phyloP scores from a whole-genome alignment of 2,113 vertebrate genomes.

The Apodemus sylvaticus region DNA sequence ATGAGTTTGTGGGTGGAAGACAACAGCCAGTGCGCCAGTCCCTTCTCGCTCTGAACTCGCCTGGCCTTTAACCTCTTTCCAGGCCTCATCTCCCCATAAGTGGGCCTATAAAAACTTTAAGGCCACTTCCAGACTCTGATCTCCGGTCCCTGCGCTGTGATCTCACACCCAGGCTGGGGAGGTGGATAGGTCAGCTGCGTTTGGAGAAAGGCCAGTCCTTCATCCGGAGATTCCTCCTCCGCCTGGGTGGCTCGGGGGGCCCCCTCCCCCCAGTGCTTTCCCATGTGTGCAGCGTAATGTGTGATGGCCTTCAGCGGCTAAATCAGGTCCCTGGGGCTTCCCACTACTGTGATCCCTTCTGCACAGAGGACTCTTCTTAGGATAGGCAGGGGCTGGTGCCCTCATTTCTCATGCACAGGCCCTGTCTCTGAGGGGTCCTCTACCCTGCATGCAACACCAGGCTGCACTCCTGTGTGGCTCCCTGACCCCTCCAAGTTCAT shows the following conservation, averaged over 20 bases:
- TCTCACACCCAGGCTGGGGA: background rate
- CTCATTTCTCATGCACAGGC: background rate
- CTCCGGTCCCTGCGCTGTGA: background rate
- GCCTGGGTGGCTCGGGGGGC: background rate
- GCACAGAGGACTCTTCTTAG: background rate
- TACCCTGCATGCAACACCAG: rapidly evolving
- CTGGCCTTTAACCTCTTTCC: background rate
- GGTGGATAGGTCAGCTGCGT: background rate
- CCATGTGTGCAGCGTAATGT: background rate
- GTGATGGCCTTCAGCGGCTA: background rate
- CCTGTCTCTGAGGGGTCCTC: background rate
- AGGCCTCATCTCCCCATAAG: background rate
- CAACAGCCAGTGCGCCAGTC: background rate
- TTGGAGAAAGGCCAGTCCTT: background rate
- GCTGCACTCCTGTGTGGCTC: background rate
- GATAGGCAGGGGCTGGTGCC: background rate
- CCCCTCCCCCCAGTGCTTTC: background rate
- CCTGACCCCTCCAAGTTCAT: background rate
- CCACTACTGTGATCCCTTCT: rapidly evolving
- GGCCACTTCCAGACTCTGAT: background rate
- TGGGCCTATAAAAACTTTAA: background rate
- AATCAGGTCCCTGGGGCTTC: background rate
- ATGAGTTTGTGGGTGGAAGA: background rate
- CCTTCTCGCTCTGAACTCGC: background rate
- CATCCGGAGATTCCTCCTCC: background rate